Evolutionary conservation across 2,888 invertebrate genomes (phyloP), one percentile per base, ranked within the genome.

Genomic region (Polymixis flavicincta): DNA sequence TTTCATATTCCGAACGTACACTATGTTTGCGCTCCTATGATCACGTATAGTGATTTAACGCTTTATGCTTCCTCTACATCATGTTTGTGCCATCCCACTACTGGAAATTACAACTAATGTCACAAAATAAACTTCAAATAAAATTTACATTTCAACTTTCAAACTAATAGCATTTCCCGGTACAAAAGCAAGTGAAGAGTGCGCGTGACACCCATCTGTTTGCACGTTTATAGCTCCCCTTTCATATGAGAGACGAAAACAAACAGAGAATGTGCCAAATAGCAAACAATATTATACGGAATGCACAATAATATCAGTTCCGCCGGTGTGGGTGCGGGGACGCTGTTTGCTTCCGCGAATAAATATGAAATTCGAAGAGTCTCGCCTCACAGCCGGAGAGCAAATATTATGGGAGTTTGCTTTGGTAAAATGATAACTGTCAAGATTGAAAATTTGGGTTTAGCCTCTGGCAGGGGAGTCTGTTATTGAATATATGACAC

Each of bases 211-310:
- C 95, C 94, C 94, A 93, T 93, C 91, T 95, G 93, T 96, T 96
- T 96, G 94, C 93, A 87, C 94, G 91, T 93, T 94, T 93, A 93
- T 94, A 92, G 94, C 95, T 96, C 96, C 96, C 96, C 96, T 96
- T 96, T 96, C 95, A 95, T 96, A 96, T 95, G 94, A 95, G 94
- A 96, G 95, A 92, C 95, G 95, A 96, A 94, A 96, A 96, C 96
- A 96, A 96, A 96, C 94, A 96, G 92, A 91, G 95, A 96, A 96
- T 96, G 96, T 96, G 96, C 94, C 96, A 96, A 96, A 96, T 94
- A 96, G 96, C 96, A 96, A 96, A 96, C 96, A 96, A 96, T 96
- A 96, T 96, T 96, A 96, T 96, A 95, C 96, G 95, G 96, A 96
- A 96, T 96, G 96, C 96, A 96, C 96, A 96, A 96, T 96, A 96